These are phyloP conservation scores for Pseudoips prasinana DNA, from an alignment of 2,888 invertebrate genomes.

Conservation along the genomic window DNA sequence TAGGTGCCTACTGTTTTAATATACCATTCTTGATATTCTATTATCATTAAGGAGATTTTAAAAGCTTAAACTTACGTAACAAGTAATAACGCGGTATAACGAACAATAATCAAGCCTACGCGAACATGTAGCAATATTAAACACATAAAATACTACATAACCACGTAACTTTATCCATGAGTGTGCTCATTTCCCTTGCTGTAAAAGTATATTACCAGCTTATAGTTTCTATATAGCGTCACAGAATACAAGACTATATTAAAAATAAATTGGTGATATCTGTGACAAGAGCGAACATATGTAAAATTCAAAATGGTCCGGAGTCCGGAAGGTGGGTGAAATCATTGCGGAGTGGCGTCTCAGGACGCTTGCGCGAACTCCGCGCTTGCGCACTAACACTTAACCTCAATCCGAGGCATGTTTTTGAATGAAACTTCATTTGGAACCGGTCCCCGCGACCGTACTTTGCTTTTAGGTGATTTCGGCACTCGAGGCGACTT, in stretches of 20 bases:
- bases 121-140: too few relatives aligned
- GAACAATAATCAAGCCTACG: too few relatives aligned
- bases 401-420: slow-evolving; percentile 77
- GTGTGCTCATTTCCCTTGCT: slow-evolving; percentile 1
- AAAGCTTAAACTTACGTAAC: too few relatives aligned
- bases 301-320: slow-evolving; percentile 59
- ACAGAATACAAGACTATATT: slow-evolving; percentile 16
- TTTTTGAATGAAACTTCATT: slow-evolving; percentile 79
- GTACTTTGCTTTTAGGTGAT: slow-evolving; percentile 64
- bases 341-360: slow-evolving; percentile 63
- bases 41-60: too few relatives aligned
- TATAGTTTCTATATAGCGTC: slow-evolving; percentile 7
- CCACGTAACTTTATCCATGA: neutral
- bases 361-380: slow-evolving; percentile 55
- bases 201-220: slow-evolving; percentile 1
- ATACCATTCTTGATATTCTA: too few relatives aligned
- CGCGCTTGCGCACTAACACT: slow-evolving; percentile 70
- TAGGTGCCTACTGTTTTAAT: neutral
- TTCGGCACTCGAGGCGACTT: slow-evolving; percentile 45
- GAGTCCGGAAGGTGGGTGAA: slow-evolving; percentile 63
- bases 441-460: slow-evolving; percentile 55
- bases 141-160: neutral
- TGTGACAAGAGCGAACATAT: slow-evolving; percentile 38
- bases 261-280: slow-evolving; percentile 29
- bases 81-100: too few relatives aligned